A percentile compares a stretch with the other conserved stretches of the same genome.
Evolutionary conservation across 2,797 vertebrate species (phyloP).

Genomic region (Crocidura indochinensis): DNA sequence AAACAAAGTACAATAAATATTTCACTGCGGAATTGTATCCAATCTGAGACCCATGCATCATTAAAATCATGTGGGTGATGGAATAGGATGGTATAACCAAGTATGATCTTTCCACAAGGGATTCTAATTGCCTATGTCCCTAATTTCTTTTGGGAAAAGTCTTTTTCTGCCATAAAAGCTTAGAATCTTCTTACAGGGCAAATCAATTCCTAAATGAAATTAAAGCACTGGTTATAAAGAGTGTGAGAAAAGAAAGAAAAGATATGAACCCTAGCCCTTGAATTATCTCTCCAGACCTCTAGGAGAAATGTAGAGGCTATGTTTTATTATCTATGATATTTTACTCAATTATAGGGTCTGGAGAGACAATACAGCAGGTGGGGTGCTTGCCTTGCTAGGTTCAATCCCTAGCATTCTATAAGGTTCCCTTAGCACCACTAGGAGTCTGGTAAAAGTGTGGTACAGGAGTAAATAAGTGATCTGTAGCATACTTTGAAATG

Average conservation of each 20-base stretch:
- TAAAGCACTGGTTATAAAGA: background rate
- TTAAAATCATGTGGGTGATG: background rate
- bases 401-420: too few species aligned
- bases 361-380: too few species aligned
- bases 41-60: background rate
- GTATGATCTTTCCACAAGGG: background rate
- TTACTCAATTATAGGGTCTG: too few species aligned
- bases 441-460: background rate
- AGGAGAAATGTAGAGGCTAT: too few species aligned
- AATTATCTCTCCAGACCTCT: too few species aligned
- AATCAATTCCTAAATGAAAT: background rate
- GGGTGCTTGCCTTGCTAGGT: too few species aligned
- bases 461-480: slow-evolving; percentile 20
- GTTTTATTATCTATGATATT: too few species aligned
- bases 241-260: background rate
- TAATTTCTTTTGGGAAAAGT: background rate
- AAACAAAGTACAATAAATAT: background rate
- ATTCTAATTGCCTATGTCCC: background rate
- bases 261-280: too few species aligned
- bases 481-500: slow-evolving; percentile 16
- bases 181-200: background rate
- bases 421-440: too few species aligned
- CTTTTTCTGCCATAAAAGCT: background rate
- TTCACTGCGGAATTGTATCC: background rate
- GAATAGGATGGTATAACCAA: background rate